Conservation (phyloP, 2,797 vertebrate genomes). For the Gadopsis bispinosus region DNA sequence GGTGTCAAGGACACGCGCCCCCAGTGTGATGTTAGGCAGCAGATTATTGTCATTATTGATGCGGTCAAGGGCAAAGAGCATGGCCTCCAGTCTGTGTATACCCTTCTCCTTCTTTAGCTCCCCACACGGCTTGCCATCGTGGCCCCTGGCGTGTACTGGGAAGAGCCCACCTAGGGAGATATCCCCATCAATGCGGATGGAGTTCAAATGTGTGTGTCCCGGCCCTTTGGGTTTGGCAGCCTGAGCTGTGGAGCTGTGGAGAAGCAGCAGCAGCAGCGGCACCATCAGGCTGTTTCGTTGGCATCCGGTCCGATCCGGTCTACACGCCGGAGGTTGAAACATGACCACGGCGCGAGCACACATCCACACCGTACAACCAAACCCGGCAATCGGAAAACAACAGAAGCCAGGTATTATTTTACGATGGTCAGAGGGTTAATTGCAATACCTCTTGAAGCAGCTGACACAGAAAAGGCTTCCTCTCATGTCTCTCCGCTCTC, state of each 20-base stretch:
- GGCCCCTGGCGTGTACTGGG: constrained; percentile 94
- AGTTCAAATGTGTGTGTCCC: constrained; percentile 95
- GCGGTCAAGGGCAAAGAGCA: constrained; percentile 97
- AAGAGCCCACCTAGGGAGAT: constrained; percentile 97
- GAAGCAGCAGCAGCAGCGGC: constrained; percentile 74
- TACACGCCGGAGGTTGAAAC: constrained; percentile 66
- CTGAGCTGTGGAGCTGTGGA: constrained; percentile 77
- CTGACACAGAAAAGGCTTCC: constrained; percentile 68
- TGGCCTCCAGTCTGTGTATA: constrained; percentile 96
- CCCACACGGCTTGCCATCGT: constrained; percentile 94
- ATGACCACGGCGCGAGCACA: constrained; percentile 68
- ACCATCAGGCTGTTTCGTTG: constrained; percentile 54
- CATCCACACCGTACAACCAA: constrained; percentile 38
- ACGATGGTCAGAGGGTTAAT: constrained; percentile 76
- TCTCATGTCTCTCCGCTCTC: constrained; percentile 76
- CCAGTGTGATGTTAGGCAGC: constrained; percentile 97
- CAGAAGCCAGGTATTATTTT: constrained; percentile 70
- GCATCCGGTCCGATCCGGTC: constrained; percentile 60
- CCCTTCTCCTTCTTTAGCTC: constrained; percentile 99
- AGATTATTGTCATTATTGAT: constrained; percentile 98
- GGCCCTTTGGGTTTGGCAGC: constrained; percentile 91
- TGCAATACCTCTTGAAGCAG: constrained; percentile 72
- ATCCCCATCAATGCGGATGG: constrained; percentile 97
- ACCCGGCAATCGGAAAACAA: constrained; percentile 53
- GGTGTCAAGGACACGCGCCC: constrained; percentile 96